These are phyloP conservation scores for Danaus chrysippus DNA, from an alignment of 2,888 invertebrate genomes.

Conservation along the genomic window DNA sequence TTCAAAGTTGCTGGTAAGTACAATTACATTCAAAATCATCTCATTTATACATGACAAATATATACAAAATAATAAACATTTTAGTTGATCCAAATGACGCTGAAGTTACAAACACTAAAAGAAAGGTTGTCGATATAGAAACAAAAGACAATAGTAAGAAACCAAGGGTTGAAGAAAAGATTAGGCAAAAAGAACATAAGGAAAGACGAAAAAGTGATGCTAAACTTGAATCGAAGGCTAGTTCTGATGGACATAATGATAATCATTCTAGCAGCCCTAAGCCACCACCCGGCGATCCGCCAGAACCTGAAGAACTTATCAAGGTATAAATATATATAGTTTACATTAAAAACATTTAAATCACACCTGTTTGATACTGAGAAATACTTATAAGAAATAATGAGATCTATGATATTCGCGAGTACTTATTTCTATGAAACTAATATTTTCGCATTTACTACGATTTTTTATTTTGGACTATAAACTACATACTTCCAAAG, in stretches of 20 bases:
- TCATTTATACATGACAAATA: neutral
- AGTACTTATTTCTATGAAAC: too few relatives aligned
- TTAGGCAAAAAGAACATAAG: slow-evolving; percentile 39
- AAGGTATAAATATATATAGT: slow-evolving; percentile 70
- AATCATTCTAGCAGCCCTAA: slow-evolving; percentile 88
- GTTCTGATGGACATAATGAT: slow-evolving; percentile 85
- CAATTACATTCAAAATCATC: neutral
- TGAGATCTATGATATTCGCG: too few relatives aligned
- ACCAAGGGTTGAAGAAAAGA: slow-evolving; percentile 28
- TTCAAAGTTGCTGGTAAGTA: slow-evolving; percentile 82
- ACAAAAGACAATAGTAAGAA: slow-evolving; percentile 44
- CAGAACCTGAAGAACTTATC: slow-evolving; percentile 95
- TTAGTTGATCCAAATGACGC: slow-evolving; percentile 68
- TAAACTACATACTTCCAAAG: too few relatives aligned
- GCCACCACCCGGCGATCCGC: slow-evolving; percentile 90
- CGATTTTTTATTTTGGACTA: too few relatives aligned
- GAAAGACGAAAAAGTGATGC: slow-evolving; percentile 69
- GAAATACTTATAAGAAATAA: too few relatives aligned
- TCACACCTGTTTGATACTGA: too few relatives aligned
- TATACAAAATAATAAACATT: neutral
- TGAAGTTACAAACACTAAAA: slow-evolving; percentile 54
- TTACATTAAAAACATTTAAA: neutral
- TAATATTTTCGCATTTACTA: too few relatives aligned
- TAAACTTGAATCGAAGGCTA: slow-evolving; percentile 72
- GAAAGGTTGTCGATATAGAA: slow-evolving; percentile 56